Base-by-base conservation (phyloP, 1,140 invertebrate species). In the Lordiphosa clarofinis region DNA sequence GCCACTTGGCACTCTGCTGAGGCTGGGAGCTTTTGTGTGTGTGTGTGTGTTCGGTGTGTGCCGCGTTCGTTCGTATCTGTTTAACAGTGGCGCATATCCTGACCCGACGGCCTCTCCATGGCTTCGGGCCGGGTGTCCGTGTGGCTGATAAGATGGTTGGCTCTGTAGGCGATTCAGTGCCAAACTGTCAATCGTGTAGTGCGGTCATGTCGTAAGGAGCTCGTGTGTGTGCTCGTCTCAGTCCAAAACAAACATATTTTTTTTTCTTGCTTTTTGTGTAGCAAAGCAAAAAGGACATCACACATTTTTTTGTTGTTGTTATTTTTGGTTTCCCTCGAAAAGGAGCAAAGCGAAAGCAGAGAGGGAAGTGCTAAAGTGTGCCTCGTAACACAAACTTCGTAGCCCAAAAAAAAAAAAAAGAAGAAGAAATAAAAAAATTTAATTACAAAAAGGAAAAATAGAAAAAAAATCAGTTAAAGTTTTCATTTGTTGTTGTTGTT, bases 131-230 rank as follows among this genome's bases (percentile, higher is more conserved):
- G 6, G 28, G 28, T 5, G 28, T 5, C 2, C 28, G 28, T 42
- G 11, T 21, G 33, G 40, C 21, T 31, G 12, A 31, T 31, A 31
- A 31, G 28, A 31, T 31, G 28, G 6, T 31, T 50, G 19, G 52
- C 31, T 15, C 50, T 56, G 44, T 46, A 13, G 46, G 36, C 47
- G 21, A 46, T 75, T 76, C 61, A 82, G 76, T 82, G 76, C 78
- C 76, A 82, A 82, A 84, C 76, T 84, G 76, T 82, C 73, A 82
- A 73, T 82, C 76, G 76, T 82, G 78, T 82, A 69, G 76, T 84
- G 76, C 76, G 76, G 76, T 82, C 63, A 82, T 82, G 78, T 82
- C 62, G 67, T 72, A 78, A 63, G 57, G 75, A 61, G 76, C 78
- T 58, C 72, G 46, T 81, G 73, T 71, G 60, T 73, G 59, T 70